phyloP scores from a whole-genome alignment of 2,113 vertebrate species.

The Chroicocephalus ridibundus region DNA sequence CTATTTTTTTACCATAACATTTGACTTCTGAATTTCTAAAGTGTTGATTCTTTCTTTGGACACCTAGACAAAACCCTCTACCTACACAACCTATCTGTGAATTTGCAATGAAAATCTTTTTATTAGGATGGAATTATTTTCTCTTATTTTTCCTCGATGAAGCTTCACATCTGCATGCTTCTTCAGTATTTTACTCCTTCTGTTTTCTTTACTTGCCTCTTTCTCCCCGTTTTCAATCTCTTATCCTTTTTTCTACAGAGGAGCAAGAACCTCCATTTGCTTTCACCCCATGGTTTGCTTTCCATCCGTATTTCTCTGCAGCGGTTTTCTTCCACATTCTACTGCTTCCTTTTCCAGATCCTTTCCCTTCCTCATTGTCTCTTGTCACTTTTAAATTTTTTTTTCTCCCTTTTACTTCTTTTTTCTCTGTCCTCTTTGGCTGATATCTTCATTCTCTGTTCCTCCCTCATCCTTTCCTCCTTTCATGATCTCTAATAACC shows the following conservation, averaged over 20 bases:
- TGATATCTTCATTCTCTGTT: neutral
- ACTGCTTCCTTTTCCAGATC: neutral
- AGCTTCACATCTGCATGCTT: neutral
- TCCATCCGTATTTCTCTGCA: neutral
- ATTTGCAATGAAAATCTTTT: neutral
- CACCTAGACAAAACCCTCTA: neutral
- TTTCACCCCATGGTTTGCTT: neutral
- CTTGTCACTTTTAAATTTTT: neutral
- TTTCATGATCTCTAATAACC: neutral
- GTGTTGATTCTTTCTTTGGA: neutral
- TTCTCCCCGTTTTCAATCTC: neutral
- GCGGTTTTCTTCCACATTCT: neutral
- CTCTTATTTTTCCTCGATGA: neutral
- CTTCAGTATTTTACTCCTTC: neutral
- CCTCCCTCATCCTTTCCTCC: neutral
- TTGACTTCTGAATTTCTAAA: neutral
- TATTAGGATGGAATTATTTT: neutral
- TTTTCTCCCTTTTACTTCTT: neutral
- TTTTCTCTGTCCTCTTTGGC: neutral
- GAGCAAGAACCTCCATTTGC: neutral
- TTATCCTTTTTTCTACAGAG: neutral
- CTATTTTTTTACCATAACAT: neutral
- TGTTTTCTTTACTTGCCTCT: neutral
- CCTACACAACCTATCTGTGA: neutral
- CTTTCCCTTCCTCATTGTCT: neutral